Percentiles rank a stretch among this genome's conserved stretches.
These are phyloP conservation scores for Opisthocomus hoazin DNA, from an alignment of 2,113 vertebrate genomes.

Conservation along the genomic window DNA sequence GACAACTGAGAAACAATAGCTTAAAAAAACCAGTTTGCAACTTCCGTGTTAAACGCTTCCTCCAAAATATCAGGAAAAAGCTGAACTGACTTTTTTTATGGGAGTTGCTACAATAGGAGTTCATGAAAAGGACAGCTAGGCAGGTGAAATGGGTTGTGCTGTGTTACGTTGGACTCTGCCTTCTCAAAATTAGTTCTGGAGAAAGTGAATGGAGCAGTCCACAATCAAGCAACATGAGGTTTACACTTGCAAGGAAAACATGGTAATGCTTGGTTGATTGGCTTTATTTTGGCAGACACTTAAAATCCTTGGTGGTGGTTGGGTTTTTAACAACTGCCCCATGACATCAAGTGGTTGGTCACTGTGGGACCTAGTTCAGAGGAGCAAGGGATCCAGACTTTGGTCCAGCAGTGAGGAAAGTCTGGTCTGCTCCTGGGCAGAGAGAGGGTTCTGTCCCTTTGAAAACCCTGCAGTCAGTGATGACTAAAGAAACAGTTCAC, in stretches of 20 bases:
- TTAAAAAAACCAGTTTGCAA: neutral
- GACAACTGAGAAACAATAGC: conserved; percentile 7
- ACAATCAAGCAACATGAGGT: neutral
- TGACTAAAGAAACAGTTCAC: neutral
- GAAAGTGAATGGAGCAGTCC: neutral
- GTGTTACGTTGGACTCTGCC: neutral
- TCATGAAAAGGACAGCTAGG: neutral
- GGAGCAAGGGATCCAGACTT: neutral
- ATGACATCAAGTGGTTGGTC: neutral
- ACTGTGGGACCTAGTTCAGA: neutral
- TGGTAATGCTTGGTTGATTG: accelerated
- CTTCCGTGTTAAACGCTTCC: neutral
- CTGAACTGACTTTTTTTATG: neutral
- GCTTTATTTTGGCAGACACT: neutral
- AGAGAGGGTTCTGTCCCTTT: neutral
- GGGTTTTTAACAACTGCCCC: neutral
- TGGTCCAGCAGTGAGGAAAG: neutral
- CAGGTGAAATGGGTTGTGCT: neutral
- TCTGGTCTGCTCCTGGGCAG: neutral
- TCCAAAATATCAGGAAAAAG: neutral
- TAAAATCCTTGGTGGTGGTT: neutral
- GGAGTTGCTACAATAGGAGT: neutral
- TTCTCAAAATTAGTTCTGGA: neutral
- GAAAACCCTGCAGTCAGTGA: neutral
- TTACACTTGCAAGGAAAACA: neutral